These are phyloP conservation scores for Rhodinocichla rosea DNA, from an alignment of 2,113 vertebrate genomes.

Conservation along the genomic window DNA sequence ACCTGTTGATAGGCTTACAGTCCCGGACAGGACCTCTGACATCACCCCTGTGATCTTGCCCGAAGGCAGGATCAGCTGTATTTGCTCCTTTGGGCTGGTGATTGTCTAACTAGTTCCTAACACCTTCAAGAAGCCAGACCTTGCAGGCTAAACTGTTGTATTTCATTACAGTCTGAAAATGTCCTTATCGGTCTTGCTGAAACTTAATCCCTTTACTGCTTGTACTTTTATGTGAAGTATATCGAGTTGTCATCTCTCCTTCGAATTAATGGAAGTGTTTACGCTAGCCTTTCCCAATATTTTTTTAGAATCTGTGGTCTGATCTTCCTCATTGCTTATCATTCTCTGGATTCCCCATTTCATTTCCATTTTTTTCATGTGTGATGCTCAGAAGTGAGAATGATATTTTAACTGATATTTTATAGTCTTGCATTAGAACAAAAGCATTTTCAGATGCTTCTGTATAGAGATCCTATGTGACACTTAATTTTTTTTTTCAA, in stretches of 20 bases:
- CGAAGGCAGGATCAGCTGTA: neutral
- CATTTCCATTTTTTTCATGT: neutral
- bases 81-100: neutral
- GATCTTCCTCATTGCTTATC: neutral
- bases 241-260: neutral
- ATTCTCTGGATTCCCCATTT: neutral
- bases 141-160: neutral
- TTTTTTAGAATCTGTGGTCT: neutral
- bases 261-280: neutral
- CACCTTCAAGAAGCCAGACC: neutral
- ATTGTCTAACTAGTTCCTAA: neutral
- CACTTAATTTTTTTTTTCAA: neutral
- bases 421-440: neutral
- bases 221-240: neutral
- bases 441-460: neutral
- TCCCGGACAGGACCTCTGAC: neutral
- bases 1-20: neutral
- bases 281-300: neutral
- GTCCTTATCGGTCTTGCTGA: neutral
- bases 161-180: neutral
- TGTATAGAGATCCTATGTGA: neutral
- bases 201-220: slow-evolving; percentile 17
- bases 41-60: neutral
- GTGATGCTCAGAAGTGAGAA: neutral
- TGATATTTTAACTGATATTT: neutral